Conservation (phyloP, 2,888 invertebrate species). For the Lepidochrysops patricia region DNA sequence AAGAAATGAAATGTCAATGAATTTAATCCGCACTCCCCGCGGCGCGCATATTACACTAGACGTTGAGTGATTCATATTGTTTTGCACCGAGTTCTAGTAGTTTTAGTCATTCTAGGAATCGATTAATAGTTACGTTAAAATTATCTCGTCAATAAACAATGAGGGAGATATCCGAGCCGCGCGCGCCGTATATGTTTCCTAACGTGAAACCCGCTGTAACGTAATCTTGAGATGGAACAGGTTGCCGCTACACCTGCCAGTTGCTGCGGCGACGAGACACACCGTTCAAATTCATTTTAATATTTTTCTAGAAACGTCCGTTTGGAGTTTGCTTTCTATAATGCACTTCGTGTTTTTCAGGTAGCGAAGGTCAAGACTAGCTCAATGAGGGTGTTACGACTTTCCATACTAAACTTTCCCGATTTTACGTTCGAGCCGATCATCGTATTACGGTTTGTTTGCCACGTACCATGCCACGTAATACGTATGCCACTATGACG, state of each 20-base stretch:
- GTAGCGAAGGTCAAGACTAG: background rate
- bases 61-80: slow-evolving; percentile 65
- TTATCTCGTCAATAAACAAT: slow-evolving; percentile 68
- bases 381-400: background rate
- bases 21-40: slow-evolving; percentile 61
- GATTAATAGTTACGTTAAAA: slow-evolving; percentile 65
- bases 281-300: slow-evolving; percentile 47
- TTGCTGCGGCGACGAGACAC: too few species aligned
- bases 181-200: slow-evolving; percentile 71
- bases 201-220: slow-evolving; percentile 72
- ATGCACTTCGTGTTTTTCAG: background rate
- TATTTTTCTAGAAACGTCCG: slow-evolving; percentile 44
- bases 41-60: slow-evolving; percentile 47
- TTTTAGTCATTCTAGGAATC: too few species aligned
- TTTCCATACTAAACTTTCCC: background rate
- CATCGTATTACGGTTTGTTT: background rate
- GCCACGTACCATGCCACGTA: background rate
- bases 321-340: slow-evolving; percentile 23
- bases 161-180: slow-evolving; percentile 58
- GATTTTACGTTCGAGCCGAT: background rate
- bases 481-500: too few species aligned
- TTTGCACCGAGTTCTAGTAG: slow-evolving; percentile 67
- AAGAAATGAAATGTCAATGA: slow-evolving; percentile 69
- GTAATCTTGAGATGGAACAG: slow-evolving; percentile 53
- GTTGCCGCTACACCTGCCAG: slow-evolving; percentile 62